Base-by-base conservation (phyloP, 2,797 vertebrate species). In the Anabas testudineus region DNA sequence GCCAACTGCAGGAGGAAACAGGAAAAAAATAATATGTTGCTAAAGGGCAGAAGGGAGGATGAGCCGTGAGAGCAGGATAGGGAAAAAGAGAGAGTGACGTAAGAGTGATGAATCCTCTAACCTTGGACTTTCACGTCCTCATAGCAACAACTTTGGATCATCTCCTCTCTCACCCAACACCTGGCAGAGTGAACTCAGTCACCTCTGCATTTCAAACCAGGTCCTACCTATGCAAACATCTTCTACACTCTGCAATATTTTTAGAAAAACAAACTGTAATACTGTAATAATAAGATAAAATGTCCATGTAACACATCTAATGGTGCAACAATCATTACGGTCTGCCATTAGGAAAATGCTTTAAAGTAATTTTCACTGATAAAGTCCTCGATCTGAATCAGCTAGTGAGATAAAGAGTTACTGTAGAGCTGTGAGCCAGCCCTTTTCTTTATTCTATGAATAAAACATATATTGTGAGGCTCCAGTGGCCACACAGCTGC, bases 41-140 rank as follows among this genome's bases (percentile, higher is more conserved):
- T 15, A 0, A 43, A 51, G 66, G 30, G 5, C 56, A 73, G 56
- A 58, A 6, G n/a, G 47, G 53, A 75, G 47, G 51, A 65, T 4
- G 59, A 67, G 30, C 24, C 68, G 62, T 30, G 32, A n/a, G 42
- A 56, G 36, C 49, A 64, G 28, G 28, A 30, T 30, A 28, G 30
- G 28, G 74, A 76, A 56, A 64, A 71, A 49, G 71, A 73, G n/a
- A n/a, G n/a, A 15, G 37, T 16, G 37, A 1, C 63, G 8, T 0
- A 51, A 57, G 21, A 10, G 37, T 4, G 66, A 69, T 57, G 43
- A 51, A 79, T 76, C 58, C 45, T 72, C 46, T 62, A 26, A 80
- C 84, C 86, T 88, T 82, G 83, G 59, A 73, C 61, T 69, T 68
- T 63, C 21, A 80, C 22, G 60, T 73, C 34, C 14, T 39, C 28